phyloP scores from a whole-genome alignment of 2,113 vertebrate genomes.

The human (Homo sapiens) region GRCh38 chr15:88264501-88265000 shows the following conservation, averaged over 20 bases:
- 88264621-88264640: constrained; percentile 38
- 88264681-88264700: constrained; percentile 56
- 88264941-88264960: neutral
- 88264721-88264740: neutral
- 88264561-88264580: constrained; percentile 34
- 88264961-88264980: accelerated
- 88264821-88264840: constrained; percentile 74
- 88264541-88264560: constrained; percentile 23
- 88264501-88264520: neutral
- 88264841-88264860: constrained; percentile 61
- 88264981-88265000: neutral
- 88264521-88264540: constrained; percentile 12
- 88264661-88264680: constrained; percentile 43
- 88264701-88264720: neutral
- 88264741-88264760: constrained; percentile 59
- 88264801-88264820: constrained; percentile 71
- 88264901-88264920: neutral
- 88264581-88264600: neutral
- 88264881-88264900: neutral
- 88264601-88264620: neutral
- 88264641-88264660: neutral
- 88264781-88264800: constrained; percentile 61
- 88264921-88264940: neutral
- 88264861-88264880: constrained; percentile 47
- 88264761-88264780: constrained; percentile 69